Evolutionary conservation across 2,888 invertebrate genomes (phyloP).

Genomic region (Eueremaeus valkanovi): DNA sequence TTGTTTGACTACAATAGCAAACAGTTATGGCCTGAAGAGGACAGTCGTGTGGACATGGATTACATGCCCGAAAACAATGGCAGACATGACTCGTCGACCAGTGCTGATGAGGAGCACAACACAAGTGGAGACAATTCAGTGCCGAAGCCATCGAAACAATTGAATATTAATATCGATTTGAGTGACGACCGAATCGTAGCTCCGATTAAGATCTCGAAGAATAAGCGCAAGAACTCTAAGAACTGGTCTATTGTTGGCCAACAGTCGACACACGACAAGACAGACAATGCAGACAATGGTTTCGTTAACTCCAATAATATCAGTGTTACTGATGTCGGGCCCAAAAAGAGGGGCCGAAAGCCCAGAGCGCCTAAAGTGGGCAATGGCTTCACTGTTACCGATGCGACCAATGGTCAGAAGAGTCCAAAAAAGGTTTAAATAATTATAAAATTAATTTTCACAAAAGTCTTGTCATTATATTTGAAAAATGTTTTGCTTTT

Average conservation of each 20-base stretch:
- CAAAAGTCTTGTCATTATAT: too few species aligned
- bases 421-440: not conserved
- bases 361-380: not conserved
- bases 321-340: not conserved
- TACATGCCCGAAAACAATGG: slow-evolving; percentile 23
- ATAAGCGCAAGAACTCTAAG: slow-evolving; percentile 11
- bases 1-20: slow-evolving; percentile 28
- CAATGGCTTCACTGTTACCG: not conserved
- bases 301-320: not conserved
- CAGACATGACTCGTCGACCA: not conserved
- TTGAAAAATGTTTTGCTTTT: too few species aligned
- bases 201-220: not conserved
- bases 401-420: not conserved
- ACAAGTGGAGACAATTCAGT: not conserved
- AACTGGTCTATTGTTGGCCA: slow-evolving; percentile 18
- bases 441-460: too few species aligned
- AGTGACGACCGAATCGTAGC: not conserved
- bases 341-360: slow-evolving; percentile 1
- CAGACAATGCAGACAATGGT: not conserved
- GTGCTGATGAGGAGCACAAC: slow-evolving; percentile 13
- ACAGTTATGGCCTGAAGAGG: slow-evolving; percentile 39
- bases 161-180: not conserved
- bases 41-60: slow-evolving; percentile 27
- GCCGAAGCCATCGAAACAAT: not conserved
- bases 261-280: not conserved